phyloP scores from a whole-genome alignment of 2,113 vertebrate species.

The Protobothrops flavoviridis region DNA sequence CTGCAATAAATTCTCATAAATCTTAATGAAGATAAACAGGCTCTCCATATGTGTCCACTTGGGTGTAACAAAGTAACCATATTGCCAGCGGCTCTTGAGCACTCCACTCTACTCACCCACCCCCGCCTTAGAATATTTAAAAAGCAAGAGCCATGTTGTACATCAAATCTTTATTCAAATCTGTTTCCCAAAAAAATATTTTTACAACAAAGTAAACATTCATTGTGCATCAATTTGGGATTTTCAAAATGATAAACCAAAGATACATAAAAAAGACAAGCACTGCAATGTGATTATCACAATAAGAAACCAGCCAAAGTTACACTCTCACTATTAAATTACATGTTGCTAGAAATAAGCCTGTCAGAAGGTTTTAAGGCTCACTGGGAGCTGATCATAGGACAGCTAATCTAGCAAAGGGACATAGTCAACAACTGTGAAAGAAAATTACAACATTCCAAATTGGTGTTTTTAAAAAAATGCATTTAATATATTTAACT shows the following conservation, averaged over 20 bases:
- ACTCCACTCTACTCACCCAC: neutral
- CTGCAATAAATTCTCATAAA: neutral
- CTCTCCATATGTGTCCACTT: neutral
- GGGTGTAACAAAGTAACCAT: slow-evolving; percentile 2
- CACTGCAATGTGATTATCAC: neutral
- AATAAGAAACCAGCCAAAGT: neutral
- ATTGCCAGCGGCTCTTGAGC: neutral
- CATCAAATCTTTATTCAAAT: neutral
- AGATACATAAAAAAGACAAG: neutral
- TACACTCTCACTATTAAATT: neutral
- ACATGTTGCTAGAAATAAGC: neutral
- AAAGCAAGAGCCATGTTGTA: neutral
- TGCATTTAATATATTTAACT: neutral
- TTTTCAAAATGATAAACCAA: neutral
- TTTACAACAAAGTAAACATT: neutral
- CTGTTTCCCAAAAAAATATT: neutral
- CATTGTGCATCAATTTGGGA: too few relatives aligned
- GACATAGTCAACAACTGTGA: neutral
- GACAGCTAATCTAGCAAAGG: neutral
- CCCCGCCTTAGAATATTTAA: neutral
- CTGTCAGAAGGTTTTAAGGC: neutral
- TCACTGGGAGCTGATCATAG: neutral
- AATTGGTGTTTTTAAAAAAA: neutral
- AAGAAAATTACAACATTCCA: neutral
- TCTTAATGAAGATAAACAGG: slow-evolving; percentile 18